Evolutionary conservation across 2,888 invertebrate genomes (phyloP), one percentile per base, ranked within the genome.

Genomic region (Vanessa cardui): DNA sequence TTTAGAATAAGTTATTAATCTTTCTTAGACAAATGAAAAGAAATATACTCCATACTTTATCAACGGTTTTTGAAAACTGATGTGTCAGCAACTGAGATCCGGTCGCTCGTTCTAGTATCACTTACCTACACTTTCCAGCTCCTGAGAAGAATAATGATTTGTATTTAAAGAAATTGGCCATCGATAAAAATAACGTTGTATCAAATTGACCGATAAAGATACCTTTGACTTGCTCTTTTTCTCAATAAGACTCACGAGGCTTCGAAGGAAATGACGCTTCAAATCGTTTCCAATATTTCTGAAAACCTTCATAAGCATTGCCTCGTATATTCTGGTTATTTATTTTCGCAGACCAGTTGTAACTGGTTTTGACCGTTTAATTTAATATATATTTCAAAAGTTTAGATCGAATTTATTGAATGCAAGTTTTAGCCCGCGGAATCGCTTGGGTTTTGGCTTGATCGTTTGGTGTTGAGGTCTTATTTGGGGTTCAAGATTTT

Each of bases 141-240:
- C 20, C 9, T 4, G 9, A 9, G 9, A n/a, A 39, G 56, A 56
- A 6, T 7, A 39, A 56, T 20, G 39, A 39, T n/a, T 18, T 16
- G 18, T 56, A 62, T 69, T 66, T 66, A 66, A 69, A 31, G 60
- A 33, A 61, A 70, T 33, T 54, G 69, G 33, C 46, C 15, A 60
- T 20, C 64, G 58, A 72, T 71, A 69, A 69, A 69, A 69, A 65
- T 67, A 71, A 71, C 67, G 69, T 69, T 63, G 65, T 71, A 68
- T 69, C 71, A 72, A 72, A 72, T 72, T 63, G 69, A 52, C 15
- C 65, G 52, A 72, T 70, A 69, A 68, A 69, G 67, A 68, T 62
- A 69, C 50, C 61, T 72, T 62, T 58, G 49, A 58, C 66, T 39
- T 54, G 60, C 47, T 50, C 60, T 62, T 70, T 67, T 54, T 62